phyloP scores from a whole-genome alignment of 2,797 vertebrate species.

The Hyperoplus immaculatus region DNA sequence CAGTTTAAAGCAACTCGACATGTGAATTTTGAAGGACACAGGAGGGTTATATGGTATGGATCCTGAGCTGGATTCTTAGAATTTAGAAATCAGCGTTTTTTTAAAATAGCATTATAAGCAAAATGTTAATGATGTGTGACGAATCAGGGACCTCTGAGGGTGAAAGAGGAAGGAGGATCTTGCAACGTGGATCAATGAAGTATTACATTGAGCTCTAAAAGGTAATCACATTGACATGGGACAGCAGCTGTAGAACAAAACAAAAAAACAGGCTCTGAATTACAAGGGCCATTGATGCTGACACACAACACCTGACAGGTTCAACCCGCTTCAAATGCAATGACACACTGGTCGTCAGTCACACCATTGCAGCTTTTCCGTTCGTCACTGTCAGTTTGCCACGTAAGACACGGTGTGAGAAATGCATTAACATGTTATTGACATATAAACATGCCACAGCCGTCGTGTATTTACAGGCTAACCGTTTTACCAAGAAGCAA shows the following conservation, averaged over 20 bases:
- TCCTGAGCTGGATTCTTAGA: neutral
- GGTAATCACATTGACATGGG: neutral
- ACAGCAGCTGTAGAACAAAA: neutral
- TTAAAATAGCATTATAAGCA: constrained; percentile 2
- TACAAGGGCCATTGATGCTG: neutral
- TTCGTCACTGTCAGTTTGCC: constrained; percentile 11
- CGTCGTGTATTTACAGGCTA: constrained; percentile 10
- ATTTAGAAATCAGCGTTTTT: constrained; percentile 7
- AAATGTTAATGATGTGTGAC: constrained; percentile 37
- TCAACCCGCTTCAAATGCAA: neutral
- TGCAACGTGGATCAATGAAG: constrained; percentile 20
- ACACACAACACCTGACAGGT: neutral
- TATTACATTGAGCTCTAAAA: constrained; percentile 1
- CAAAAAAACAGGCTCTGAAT: neutral
- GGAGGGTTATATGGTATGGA: constrained; percentile 4
- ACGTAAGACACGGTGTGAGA: neutral
- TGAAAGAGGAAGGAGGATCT: constrained; percentile 5
- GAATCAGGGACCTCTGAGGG: constrained; percentile 2
- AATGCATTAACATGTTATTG: neutral
- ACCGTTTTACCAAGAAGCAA: constrained; percentile 12
- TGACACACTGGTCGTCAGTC: neutral
- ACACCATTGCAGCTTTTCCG: constrained; percentile 21
- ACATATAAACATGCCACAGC: constrained; percentile 19
- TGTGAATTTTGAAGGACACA: constrained; percentile 11
- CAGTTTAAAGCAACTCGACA: neutral